A percentile compares a stretch with the other conserved stretches of the same genome.
Evolutionary conservation across 2,888 invertebrate species (phyloP).

Genomic region (Drosophila histrio): DNA sequence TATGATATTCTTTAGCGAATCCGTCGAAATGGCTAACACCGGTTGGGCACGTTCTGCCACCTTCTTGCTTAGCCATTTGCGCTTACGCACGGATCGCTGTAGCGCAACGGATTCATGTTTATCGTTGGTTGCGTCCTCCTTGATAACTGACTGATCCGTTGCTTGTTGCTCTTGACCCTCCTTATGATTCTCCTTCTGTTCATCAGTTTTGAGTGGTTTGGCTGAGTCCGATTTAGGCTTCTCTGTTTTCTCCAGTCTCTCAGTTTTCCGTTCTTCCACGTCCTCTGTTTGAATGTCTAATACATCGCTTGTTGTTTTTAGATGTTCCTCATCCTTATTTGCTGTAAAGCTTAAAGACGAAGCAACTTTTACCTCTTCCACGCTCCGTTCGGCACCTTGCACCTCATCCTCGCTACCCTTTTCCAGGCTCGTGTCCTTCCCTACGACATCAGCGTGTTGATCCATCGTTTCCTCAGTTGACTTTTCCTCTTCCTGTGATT

Average conservation of each 20-base stretch:
- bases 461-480: conserved; percentile 14
- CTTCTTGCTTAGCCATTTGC: conserved; percentile 84
- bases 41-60: conserved; percentile 86
- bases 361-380: conserved; percentile 70
- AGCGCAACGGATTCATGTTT: conserved; percentile 52
- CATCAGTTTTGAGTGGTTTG: conserved; percentile 36
- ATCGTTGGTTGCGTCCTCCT: conserved; percentile 26
- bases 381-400: conserved; percentile 14
- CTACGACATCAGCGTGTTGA: conserved; percentile 24
- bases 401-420: conserved; percentile 18
- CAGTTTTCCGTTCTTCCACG: conserved; percentile 50
- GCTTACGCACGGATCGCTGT: conserved; percentile 83
- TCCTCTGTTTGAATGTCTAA: conserved; percentile 71
- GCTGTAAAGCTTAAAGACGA: conserved; percentile 69
- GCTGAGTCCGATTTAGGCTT: conserved; percentile 19
- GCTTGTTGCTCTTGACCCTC: conserved; percentile 15
- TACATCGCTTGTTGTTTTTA: conserved; percentile 78
- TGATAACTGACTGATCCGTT: conserved; percentile 2
- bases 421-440: conserved; percentile 5
- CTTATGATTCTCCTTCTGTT: conserved; percentile 52
- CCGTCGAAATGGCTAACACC: conserved; percentile 89
- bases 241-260: conserved; percentile 25
- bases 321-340: conserved; percentile 68
- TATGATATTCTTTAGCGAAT: conserved; percentile 88
- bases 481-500: conserved; percentile 17